Base-by-base conservation (phyloP, 2,113 vertebrate species). In the Muscicapa adusta region DNA sequence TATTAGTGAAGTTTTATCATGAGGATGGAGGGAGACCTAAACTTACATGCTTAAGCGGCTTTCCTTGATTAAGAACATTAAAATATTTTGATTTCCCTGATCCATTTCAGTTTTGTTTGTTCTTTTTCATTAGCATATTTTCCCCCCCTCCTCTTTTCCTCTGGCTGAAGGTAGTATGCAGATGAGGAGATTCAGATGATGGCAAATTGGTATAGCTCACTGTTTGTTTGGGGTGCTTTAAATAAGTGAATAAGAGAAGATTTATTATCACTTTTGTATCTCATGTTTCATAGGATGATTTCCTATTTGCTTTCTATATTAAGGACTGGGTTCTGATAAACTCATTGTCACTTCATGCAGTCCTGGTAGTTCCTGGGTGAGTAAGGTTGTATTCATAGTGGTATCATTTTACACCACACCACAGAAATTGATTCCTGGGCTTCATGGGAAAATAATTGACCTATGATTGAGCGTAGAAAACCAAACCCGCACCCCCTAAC, bases 261-360 rank as follows among this genome's bases (percentile, higher is more conserved):
- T 50, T 84, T 76, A 51, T 51, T 81, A 60, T 13, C 68, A 9
- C 50, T 89, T 74, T 60, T 15, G 34, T 25, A 50, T 57, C 66
- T 89, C 12, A 2, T 36, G 40, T 87, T 91, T 72, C 77, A 48
- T 18, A 18, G 70, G 53, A 40, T 65, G 61, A 19, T 60, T 91
- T 87, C 70, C 74, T 74, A 1, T 93, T 95, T 95, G 43, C 53
- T 58, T 63, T 75, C 51, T 19, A 0, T 34, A 8, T 29, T 47
- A 60, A 81, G 45, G 81, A n/a, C 50, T 78, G 9, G 57, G 81
- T 61, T 85, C 57, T 87, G 57, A 82, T 93, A 78, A 93, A 48
- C 53, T 75, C 57, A n/a, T 48, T 81, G 50, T 48, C n/a, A 38
- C 53, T n/a, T 53, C 3, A 0, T 20, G 23, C 25, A 43, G 18